These are phyloP conservation scores for Choloepus didactylus DNA, from an alignment of 2,797 vertebrate genomes.

Conservation along the genomic window DNA sequence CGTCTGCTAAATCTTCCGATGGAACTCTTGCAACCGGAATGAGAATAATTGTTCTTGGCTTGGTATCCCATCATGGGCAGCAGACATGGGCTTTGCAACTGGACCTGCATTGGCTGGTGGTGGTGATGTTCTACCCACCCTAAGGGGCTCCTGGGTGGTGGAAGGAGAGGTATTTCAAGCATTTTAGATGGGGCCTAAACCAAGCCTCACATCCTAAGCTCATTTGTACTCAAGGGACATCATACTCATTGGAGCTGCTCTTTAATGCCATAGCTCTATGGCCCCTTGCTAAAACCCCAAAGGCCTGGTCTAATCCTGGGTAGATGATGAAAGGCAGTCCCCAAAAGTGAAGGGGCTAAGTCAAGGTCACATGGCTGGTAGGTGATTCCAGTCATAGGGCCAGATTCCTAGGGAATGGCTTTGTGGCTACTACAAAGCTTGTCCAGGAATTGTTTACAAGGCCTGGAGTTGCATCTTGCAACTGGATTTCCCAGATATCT, in stretches of 20 bases:
- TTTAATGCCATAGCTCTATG: neutral
- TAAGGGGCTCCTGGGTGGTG: neutral
- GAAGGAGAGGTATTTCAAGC: neutral
- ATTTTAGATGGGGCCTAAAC: neutral
- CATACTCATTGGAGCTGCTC: neutral
- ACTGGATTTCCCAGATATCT: neutral
- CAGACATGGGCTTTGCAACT: neutral
- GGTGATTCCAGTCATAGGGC: neutral
- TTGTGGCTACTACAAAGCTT: neutral
- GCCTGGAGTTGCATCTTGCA: neutral
- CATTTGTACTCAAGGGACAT: neutral
- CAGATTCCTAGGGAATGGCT: neutral
- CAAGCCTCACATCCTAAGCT: accelerated
- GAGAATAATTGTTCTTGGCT: neutral
- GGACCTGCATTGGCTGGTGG: accelerated
- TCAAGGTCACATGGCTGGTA: neutral
- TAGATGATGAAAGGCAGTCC: accelerated
- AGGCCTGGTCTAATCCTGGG: neutral
- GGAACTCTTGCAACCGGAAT: neutral
- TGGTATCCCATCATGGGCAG: too few relatives aligned
- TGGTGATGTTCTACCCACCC: neutral
- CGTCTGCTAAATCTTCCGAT: neutral
- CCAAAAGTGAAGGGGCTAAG: neutral
- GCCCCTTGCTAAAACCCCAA: too few relatives aligned
- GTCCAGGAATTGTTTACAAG: neutral